Evolutionary conservation across 2,113 vertebrate genomes (phyloP).

Genomic region (Bubo blakistoni): DNA sequence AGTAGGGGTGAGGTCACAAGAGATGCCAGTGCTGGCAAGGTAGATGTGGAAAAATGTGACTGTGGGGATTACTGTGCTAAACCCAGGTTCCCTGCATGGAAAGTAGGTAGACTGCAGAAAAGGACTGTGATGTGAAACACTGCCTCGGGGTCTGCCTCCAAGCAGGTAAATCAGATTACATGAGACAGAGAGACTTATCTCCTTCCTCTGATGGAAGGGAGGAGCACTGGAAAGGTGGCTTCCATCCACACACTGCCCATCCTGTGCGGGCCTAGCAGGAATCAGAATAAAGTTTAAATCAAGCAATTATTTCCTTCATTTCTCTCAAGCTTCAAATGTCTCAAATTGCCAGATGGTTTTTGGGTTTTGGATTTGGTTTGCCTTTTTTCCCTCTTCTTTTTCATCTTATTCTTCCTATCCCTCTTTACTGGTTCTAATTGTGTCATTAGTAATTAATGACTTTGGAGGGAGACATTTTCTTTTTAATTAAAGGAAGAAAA

Average conservation of each 20-base stretch:
- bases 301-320: slow-evolving; percentile 32
- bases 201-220: neutral
- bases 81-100: neutral
- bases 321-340: neutral
- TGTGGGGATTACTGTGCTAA: neutral
- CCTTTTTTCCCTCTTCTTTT: neutral
- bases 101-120: neutral
- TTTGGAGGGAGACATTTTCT: slow-evolving; percentile 49
- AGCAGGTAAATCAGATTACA: neutral
- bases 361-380: neutral
- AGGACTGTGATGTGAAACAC: rapidly evolving
- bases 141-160: neutral
- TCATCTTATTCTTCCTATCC: neutral
- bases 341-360: neutral
- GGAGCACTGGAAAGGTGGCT: neutral
- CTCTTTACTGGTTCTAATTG: slow-evolving; percentile 22
- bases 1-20: neutral
- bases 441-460: slow-evolving; percentile 67
- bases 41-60: neutral
- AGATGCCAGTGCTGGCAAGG: neutral
- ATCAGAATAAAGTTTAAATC: neutral
- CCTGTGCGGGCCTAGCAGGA: neutral
- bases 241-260: neutral
- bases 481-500: slow-evolving; percentile 51
- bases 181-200: rapidly evolving